Conservation (phyloP, 2,113 vertebrate species). For the Saguinus midas region DNA sequence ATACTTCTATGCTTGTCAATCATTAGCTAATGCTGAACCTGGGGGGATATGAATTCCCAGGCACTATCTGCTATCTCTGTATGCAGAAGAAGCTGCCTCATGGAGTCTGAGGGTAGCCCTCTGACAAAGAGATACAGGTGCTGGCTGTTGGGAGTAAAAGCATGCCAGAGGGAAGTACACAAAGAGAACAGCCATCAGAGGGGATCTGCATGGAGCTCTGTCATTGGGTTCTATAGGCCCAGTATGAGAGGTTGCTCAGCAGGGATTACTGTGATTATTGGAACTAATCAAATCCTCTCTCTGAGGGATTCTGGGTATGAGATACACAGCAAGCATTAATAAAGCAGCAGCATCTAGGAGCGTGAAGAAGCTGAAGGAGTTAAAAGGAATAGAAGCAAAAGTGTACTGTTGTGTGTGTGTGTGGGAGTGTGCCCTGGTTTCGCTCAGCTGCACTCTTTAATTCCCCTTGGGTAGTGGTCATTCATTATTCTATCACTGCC, state of each 20-base stretch:
- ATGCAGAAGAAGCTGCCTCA: background rate
- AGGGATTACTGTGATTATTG: background rate
- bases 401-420: background rate
- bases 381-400: slow-evolving; percentile 12
- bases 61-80: background rate
- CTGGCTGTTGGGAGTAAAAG: background rate
- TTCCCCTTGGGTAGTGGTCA: background rate
- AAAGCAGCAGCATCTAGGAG: background rate
- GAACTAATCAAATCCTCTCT: background rate
- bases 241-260: background rate
- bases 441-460: background rate
- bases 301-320: background rate
- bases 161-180: background rate
- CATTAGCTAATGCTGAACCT: background rate
- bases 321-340: background rate
- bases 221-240: background rate
- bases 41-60: background rate
- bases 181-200: background rate
- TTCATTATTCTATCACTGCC: background rate
- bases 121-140: background rate
- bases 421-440: background rate
- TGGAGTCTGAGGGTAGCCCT: background rate
- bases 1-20: background rate
- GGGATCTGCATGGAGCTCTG: background rate
- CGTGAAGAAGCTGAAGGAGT: background rate